Conservation (phyloP, 2,797 vertebrate species). For the Sus cebifrons region DNA sequence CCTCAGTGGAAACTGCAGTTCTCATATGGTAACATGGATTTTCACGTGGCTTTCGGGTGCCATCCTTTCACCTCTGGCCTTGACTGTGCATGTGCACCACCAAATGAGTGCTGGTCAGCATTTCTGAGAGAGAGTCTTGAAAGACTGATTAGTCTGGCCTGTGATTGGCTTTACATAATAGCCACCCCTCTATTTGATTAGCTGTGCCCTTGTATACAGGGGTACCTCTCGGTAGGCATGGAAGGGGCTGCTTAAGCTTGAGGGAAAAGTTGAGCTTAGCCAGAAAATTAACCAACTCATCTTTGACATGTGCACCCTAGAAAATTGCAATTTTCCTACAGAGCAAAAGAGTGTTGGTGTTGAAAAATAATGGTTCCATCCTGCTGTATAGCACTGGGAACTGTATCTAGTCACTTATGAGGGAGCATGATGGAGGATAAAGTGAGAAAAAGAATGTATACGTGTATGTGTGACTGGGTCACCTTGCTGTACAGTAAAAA, state of each 20-base stretch:
- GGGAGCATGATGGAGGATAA: no score
- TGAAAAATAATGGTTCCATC: background rate
- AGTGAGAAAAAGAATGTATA: no score
- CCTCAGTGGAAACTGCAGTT: background rate
- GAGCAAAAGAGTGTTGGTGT: background rate
- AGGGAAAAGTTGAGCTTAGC: background rate
- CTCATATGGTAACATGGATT: background rate
- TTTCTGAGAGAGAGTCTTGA: background rate
- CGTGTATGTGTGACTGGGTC: no score
- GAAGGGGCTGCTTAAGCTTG: background rate
- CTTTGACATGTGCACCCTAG: background rate
- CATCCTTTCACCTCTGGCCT: background rate
- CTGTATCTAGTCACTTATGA: no score
- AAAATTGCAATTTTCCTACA: background rate
- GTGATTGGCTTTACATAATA: background rate
- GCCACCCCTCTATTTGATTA: background rate
- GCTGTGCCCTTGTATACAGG: background rate
- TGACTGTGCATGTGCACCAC: background rate
- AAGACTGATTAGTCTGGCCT: background rate
- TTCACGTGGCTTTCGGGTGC: background rate
- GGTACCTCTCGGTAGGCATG: background rate
- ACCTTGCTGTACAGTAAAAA: no score
- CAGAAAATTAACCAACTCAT: background rate
- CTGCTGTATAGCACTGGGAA: background rate
- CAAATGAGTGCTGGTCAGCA: background rate